Evolutionary conservation across 2,113 vertebrate genomes (phyloP), one percentile per base, ranked within the genome.

Genomic region (Zosterops pallidus): DNA sequence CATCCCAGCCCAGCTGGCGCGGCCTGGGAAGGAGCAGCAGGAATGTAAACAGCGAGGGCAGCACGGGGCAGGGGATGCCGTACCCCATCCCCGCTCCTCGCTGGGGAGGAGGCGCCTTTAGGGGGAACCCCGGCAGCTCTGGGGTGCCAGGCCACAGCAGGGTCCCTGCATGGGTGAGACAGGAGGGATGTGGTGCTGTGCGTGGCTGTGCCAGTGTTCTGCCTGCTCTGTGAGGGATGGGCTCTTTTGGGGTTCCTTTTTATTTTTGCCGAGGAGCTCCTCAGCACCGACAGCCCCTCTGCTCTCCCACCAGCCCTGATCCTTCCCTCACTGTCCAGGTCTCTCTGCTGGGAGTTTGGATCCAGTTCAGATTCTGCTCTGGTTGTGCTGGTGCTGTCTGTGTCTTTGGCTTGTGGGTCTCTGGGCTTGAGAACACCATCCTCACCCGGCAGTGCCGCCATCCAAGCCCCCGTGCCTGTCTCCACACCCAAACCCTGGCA

Each of bases 41-140:
- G 95, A 96, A 96, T 95, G 95, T 96, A 96, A 96, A 95, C 95
- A 96, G 55, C 4, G 6, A 60, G 81, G 10, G 77, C 39, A 76
- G 79, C 31, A 9, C 4, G n/a, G 60, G 68, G 80, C 68, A 52
- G 55, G 64, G 82, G 90, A 50, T 44, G 60, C 69, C 59, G 37
- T 13, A 31, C 46, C 71, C 65, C 26, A 4, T 37, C 55, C 41
- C 53, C 3, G 2, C 44, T 33, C 46, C 70, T 75, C 4, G 11
- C 28, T 2, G 6, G 21, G 18, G 33, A 1, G 0, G 65, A 42
- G 78, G 65, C 2, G 1, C 14, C 9, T 46, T 46, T 21, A 39
- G 42, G 75, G 85, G 81, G 46, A 60, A 0, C 47, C 79, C 57
- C 1, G 0, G 72, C 56, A 28, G 87, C 83, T 13, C 52, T 2